phyloP scores from a whole-genome alignment of 64 coral and sea anemone genomes.

The Montipora foliosa region DNA sequence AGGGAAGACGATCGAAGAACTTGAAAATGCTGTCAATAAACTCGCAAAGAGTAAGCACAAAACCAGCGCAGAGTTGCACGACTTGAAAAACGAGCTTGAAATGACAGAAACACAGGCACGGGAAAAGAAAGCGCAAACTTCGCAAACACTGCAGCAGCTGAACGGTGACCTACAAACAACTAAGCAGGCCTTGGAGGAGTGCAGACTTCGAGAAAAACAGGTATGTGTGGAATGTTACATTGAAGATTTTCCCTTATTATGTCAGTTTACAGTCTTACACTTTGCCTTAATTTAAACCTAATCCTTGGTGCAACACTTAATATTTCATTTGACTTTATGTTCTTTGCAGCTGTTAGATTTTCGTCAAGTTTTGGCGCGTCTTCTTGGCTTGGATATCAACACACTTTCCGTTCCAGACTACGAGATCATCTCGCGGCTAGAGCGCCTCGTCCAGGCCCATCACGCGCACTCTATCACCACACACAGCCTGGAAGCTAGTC shows the following conservation, averaged over 20 bases:
- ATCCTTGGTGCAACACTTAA: background rate
- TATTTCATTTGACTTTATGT: background rate
- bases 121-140: constrained; percentile 76
- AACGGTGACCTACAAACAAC: constrained; percentile 80
- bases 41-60: constrained; percentile 98
- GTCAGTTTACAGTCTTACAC: no score
- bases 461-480: constrained; percentile 98
- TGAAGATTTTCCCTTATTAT: background rate
- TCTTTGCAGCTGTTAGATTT: constrained; percentile 85
- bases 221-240: background rate
- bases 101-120: constrained; percentile 75
- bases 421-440: constrained; percentile 96
- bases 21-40: constrained; percentile 90
- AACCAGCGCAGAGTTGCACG: constrained; percentile 78
- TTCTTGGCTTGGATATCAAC: constrained; percentile 93
- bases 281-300: background rate
- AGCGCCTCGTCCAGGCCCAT: constrained; percentile 94
- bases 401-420: constrained; percentile 97
- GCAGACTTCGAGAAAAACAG: constrained; percentile 90
- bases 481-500: constrained; percentile 95
- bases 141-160: constrained; percentile 67
- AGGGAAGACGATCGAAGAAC: constrained; percentile 86
- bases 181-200: constrained; percentile 89
- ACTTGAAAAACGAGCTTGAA: constrained; percentile 84
- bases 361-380: constrained; percentile 92